A percentile compares a stretch with the other conserved stretches of the same genome.
Evolutionary conservation across 2,113 vertebrate genomes (phyloP).

Genomic region (Centropristis striata): DNA sequence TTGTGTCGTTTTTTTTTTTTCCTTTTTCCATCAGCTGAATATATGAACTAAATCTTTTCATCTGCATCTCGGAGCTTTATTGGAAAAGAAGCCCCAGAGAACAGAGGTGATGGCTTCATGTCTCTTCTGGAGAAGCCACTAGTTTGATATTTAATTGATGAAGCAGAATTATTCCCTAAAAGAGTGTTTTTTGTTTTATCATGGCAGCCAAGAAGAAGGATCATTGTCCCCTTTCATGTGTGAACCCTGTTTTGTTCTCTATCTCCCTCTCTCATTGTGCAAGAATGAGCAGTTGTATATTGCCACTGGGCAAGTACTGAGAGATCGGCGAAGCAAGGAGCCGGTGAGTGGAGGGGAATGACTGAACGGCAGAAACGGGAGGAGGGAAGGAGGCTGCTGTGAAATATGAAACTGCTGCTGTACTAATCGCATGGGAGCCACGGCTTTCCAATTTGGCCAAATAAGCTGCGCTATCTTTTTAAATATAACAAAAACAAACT

Average conservation of each 20-base stretch:
- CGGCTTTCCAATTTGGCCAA: conserved; percentile 84
- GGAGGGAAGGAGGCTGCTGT: conserved; percentile 74
- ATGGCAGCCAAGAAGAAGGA: conserved; percentile 72
- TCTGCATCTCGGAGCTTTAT: conserved; percentile 56
- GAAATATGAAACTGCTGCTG: conserved; percentile 77
- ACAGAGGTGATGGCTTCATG: conserved; percentile 78
- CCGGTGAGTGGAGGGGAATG: conserved; percentile 90
- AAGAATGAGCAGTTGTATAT: conserved; percentile 96
- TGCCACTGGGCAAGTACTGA: conserved; percentile 93
- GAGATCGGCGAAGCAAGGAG: conserved; percentile 88
- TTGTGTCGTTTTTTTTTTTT: conserved; percentile 39
- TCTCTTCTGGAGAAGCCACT: conserved; percentile 66
- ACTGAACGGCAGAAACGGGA: conserved; percentile 69
- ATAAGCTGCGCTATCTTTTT: conserved; percentile 81
- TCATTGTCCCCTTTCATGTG: conserved; percentile 81
- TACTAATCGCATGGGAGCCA: conserved; percentile 82
- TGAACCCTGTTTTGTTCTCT: conserved; percentile 87
- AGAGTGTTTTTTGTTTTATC: conserved; percentile 73
- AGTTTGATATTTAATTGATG: conserved; percentile 83
- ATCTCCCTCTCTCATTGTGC: conserved; percentile 80
- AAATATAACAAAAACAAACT: conserved; percentile 85
- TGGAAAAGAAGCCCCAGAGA: conserved; percentile 61
- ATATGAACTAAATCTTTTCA: conserved; percentile 50
- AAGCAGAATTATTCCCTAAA: conserved; percentile 79
- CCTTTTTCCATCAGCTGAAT: conserved; percentile 26